Conservation (phyloP, 2,888 invertebrate species). For the Scaptomyza cyrtandrae region DNA sequence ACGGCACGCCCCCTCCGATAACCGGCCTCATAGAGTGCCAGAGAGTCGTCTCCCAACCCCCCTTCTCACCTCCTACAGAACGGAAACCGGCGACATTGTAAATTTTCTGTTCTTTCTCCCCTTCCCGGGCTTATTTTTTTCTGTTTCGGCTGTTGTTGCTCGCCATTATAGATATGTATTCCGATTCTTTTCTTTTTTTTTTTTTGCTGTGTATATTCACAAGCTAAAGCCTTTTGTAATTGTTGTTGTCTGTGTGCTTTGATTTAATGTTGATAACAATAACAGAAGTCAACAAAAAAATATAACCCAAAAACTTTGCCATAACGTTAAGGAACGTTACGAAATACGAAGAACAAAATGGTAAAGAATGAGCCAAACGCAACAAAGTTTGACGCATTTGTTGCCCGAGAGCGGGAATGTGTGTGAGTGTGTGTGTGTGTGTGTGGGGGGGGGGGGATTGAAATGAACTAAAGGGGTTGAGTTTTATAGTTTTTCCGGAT, state of each 20-base stretch:
- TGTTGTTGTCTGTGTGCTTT: slow-evolving; percentile 77
- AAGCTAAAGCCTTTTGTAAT: slow-evolving; percentile 70
- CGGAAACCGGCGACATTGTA: slow-evolving; percentile 81
- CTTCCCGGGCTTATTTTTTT: background rate
- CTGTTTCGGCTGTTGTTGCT: slow-evolving; percentile 31
- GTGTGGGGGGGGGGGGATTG: background rate
- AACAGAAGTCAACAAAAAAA: slow-evolving; percentile 59
- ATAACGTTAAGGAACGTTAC: slow-evolving; percentile 38
- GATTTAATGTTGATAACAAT: slow-evolving; percentile 80
- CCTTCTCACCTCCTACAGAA: slow-evolving; percentile 8
- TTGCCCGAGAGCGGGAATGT: slow-evolving; percentile 49
- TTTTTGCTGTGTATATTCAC: slow-evolving; percentile 25
- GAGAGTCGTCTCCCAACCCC: background rate
- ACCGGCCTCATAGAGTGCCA: slow-evolving; percentile 25
- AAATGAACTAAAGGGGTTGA: slow-evolving; percentile 53
- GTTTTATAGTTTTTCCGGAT: slow-evolving; percentile 82
- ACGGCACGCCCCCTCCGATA: slow-evolving; percentile 47
- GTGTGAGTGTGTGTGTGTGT: too few relatives aligned
- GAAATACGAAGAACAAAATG: slow-evolving; percentile 2
- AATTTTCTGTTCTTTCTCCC: slow-evolving; percentile 63
- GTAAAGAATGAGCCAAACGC: slow-evolving; percentile 24
- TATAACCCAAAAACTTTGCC: slow-evolving; percentile 63
- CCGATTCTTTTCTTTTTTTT: slow-evolving; percentile 44
- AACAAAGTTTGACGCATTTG: slow-evolving; percentile 57
- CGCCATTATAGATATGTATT: slow-evolving; percentile 59